Conservation (phyloP, 2,888 invertebrate genomes). For the Dolichomitus sp. region DNA sequence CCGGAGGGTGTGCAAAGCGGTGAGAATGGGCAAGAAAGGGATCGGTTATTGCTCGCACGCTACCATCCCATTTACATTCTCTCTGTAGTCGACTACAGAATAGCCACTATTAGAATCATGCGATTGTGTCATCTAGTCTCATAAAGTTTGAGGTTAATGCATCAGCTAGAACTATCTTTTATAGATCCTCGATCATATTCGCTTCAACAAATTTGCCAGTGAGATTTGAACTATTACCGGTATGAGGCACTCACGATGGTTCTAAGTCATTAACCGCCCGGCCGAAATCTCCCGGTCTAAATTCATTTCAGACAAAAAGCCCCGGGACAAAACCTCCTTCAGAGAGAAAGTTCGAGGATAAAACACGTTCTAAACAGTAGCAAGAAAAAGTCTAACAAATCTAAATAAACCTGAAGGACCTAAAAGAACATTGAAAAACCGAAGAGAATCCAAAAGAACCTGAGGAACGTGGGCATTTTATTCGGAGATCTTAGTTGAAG, state of each 20-base stretch:
- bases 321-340: too few species aligned
- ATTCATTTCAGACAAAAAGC: too few species aligned
- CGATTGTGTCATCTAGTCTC: slow-evolving; percentile 28
- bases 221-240: background rate
- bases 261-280: background rate
- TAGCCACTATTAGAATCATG: slow-evolving; percentile 31
- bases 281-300: too few species aligned
- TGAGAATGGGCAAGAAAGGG: slow-evolving; percentile 12
- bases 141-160: slow-evolving; percentile 10
- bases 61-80: slow-evolving; percentile 55
- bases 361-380: too few species aligned
- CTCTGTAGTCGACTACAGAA: background rate
- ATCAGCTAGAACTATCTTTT: background rate
- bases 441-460: too few species aligned
- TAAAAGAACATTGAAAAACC: too few species aligned
- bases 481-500: too few species aligned
- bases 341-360: too few species aligned
- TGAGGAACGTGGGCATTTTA: too few species aligned
- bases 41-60: slow-evolving; percentile 50
- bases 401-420: too few species aligned
- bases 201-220: background rate
- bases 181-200: background rate
- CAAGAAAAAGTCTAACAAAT: too few species aligned
- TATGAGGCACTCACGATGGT: background rate
- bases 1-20: slow-evolving; percentile 41